Evolutionary conservation across 2,888 invertebrate species (phyloP).

Genomic region (Troilus luridus): DNA sequence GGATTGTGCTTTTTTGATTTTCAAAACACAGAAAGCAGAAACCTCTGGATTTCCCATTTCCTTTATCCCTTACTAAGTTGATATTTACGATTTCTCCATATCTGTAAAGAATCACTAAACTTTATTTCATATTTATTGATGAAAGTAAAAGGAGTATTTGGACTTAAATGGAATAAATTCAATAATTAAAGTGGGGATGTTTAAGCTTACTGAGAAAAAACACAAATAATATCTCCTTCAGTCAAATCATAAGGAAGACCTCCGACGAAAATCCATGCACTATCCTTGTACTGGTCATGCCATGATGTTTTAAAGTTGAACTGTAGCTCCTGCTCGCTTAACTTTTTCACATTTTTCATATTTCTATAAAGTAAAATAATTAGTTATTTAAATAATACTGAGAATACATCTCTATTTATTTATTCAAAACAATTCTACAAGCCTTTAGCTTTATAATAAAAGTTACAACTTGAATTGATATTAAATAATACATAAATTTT

Average conservation of each 20-base stretch:
- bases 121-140: constrained; percentile 66
- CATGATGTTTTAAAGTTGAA: constrained; percentile 86
- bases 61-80: constrained; percentile 93
- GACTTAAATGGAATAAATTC: no score
- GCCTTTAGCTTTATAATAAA: background rate
- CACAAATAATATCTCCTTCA: constrained; percentile 93
- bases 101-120: constrained; percentile 71
- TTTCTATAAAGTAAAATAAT: constrained; percentile 76
- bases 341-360: constrained; percentile 90
- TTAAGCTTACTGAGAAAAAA: constrained; percentile 90
- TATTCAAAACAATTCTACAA: background rate
- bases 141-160: background rate
- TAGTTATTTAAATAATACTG: background rate
- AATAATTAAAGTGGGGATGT: background rate
- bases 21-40: constrained; percentile 98
- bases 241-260: constrained; percentile 94
- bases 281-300: constrained; percentile 95
- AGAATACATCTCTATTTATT: background rate
- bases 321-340: constrained; percentile 92
- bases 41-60: constrained; percentile 94
- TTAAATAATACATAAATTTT: background rate
- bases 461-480: background rate
- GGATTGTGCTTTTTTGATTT: constrained; percentile 94
- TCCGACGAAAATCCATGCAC: constrained; percentile 97
- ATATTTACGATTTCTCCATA: constrained; percentile 98